Conservation (phyloP, 1,140 invertebrate species). For the Leptinotarsa lineolata region DNA sequence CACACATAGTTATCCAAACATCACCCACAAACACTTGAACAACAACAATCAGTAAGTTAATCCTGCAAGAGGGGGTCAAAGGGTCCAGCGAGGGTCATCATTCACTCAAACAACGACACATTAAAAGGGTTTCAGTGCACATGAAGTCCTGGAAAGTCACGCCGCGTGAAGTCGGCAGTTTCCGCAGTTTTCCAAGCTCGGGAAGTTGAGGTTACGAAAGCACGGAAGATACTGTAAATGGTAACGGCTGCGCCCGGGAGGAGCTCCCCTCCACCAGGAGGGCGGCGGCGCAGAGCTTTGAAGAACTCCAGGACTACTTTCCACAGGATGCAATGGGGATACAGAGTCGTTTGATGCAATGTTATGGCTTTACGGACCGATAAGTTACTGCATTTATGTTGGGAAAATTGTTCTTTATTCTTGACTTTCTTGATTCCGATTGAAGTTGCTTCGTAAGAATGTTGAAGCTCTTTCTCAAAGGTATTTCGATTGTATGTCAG, state of each 20-base stretch:
- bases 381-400: conserved; percentile 8
- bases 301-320: conserved; percentile 30
- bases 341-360: conserved; percentile 22
- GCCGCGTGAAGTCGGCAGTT: conserved; percentile 16
- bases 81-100: not conserved
- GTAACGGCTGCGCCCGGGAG: conserved; percentile 49
- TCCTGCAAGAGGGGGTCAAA: not conserved
- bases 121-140: not conserved
- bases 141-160: conserved; percentile 4
- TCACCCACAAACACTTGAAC: conserved; percentile 5
- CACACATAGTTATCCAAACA: not conserved
- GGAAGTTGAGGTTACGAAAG: conserved; percentile 35
- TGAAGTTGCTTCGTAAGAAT: not conserved
- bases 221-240: conserved; percentile 40
- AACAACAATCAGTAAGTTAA: not conserved
- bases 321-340: conserved; percentile 25
- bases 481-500: not conserved
- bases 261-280: conserved; percentile 39
- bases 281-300: conserved; percentile 29
- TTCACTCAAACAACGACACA: not conserved
- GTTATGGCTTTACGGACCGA: conserved; percentile 15
- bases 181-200: conserved; percentile 7
- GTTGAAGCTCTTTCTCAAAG: not conserved
- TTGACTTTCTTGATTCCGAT: not conserved
- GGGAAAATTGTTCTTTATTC: conserved; percentile 7